Base-by-base conservation (phyloP, 2,888 invertebrate genomes). In the Zhuqinia jingwanae region DNA sequence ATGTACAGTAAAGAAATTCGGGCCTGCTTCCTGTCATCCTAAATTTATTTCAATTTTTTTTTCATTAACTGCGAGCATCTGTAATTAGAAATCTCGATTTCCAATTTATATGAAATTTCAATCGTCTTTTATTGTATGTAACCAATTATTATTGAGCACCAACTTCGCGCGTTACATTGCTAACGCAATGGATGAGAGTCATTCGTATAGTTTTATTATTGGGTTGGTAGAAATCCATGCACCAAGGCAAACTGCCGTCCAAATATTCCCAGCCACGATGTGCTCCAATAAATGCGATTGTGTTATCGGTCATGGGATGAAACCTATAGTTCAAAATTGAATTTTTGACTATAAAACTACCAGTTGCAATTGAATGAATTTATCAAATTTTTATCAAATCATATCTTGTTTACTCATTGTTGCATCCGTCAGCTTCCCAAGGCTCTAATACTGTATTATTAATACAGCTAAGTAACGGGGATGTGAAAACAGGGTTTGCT, bases 181-280 rank as follows among this genome's bases (percentile, higher is more conserved):
- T 20, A 2, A 1, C 56, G 30, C 82, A 82, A n/a, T 56, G 5
- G 20, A 47, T 11, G 13, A 82, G 6, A n/a, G 70, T n/a, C n/a
- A 70, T 10, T 36, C 25, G 30, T 13, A 53, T 36, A 15, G 10
- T 11, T 15, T 27, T 17, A 30, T 36, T n/a, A n/a, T n/a, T n/a
- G n/a, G n/a, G n/a, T n/a, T n/a, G n/a, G n/a, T n/a, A n/a, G n/a
- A 11, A 36, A 13, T 47, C 82, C 5, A 73, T 22, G 25, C 82
- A 73, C 25, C 58, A 45, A 1, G 10, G 2, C 1, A 13, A n/a
- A 8, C 11, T 75, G 15, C 17, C 1, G 2, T 56, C 2, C 0
- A 84, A 47, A 47, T 58, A 63, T 17, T 85, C 79, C 85, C 85
- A 85, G 0, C 13, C 30, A 11, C 85, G 47, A 25, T 27, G 47